Evolutionary conservation across 2,888 invertebrate species (phyloP), one percentile per base, ranked within the genome.

Genomic region (Luperina nickerlii): DNA sequence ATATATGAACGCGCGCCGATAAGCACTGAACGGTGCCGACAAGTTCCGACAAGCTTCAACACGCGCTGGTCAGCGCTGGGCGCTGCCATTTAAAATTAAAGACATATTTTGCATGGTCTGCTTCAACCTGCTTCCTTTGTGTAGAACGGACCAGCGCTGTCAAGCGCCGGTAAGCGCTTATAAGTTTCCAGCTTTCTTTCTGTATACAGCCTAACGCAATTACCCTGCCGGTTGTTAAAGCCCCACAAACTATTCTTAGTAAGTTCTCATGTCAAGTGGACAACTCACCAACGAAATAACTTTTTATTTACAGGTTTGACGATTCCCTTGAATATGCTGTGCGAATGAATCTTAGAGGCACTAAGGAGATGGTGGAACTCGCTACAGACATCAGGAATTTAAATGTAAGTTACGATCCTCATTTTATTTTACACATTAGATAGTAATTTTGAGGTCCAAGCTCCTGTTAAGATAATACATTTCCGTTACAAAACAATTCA

Each of bases 301-400:
- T 0, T 18, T 3, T 15, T 27, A 38, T 51, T 91, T 97, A 95
- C 74, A 97, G 98, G 89, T 99, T 99, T 91, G 98, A 99, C 89
- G 99, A 99, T 92, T 96, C 97, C 0, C 92, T 99, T 5, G 97
- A 97, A 84, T 96, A 96, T 65, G 98, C 98, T 0, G 96, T 98
- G 0, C 93, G 97, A 7, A 89, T 97, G 85, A 98, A 98, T 81
- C 97, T 98, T 0, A 95, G 97, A 74, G 98, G 98, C 0, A 98
- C 98, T 0, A 96, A 97, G 65, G 98, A 98, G 90, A 90, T 98
- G 1, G 96, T 98, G 6, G 96, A 97, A 51, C 93, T 98, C 9
- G 98, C 97, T 0, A 94, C 97, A 69, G 95, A 97, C 60, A 96
- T 98, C 87, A 97, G 96, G 76, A 93, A 97, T 66, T 90, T 97